Conservation (phyloP, 2,888 invertebrate genomes). For the Drosophila flavopinicola region DNA sequence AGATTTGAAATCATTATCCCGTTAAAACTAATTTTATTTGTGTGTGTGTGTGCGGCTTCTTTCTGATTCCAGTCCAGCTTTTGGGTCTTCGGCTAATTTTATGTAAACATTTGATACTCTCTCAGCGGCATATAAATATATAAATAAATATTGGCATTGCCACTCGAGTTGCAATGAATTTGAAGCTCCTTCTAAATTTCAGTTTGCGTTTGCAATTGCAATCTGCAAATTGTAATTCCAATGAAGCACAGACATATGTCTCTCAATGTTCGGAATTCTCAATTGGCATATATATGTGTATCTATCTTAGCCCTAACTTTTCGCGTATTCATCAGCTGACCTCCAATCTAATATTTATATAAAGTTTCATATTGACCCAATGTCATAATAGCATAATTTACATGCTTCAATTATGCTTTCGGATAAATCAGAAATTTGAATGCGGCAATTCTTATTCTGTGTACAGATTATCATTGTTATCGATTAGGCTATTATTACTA, state of each 20-base stretch:
- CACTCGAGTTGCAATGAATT: constrained; percentile 43
- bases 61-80: constrained; percentile 14
- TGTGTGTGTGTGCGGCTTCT: constrained; percentile 21
- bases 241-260: no score
- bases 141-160: constrained; percentile 39
- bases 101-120: constrained; percentile 64
- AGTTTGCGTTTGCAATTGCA: constrained; percentile 2
- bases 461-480: no score
- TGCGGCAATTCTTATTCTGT: no score
- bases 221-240: not conserved
- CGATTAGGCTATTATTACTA: no score
- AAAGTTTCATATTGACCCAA: no score
- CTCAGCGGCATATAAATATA: constrained; percentile 38
- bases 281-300: no score
- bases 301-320: no score
- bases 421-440: no score
- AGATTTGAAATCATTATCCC: constrained; percentile 78
- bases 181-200: constrained; percentile 13
- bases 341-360: no score
- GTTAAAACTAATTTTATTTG: constrained; percentile 69
- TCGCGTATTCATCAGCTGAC: no score
- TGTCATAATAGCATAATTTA: no score
- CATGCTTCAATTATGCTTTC: no score
- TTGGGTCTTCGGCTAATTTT: constrained; percentile 56
- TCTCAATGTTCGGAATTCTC: not conserved